Base-by-base conservation (phyloP, 1,140 invertebrate species). In the Leptinotarsa undecemlineata region DNA sequence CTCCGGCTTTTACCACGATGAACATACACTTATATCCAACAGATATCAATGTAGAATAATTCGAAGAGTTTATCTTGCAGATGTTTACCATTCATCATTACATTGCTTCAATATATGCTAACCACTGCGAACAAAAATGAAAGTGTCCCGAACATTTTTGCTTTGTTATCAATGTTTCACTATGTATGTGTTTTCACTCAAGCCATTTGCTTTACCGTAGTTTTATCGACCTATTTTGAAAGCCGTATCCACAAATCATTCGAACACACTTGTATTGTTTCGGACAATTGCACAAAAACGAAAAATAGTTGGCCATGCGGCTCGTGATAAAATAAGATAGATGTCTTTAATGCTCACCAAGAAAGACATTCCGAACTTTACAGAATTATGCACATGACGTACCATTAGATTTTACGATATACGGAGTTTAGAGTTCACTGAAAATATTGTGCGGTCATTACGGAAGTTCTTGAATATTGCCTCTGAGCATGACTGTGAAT, bases 261-360 rank as follows among this genome's bases (percentile, higher is more conserved):
- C 51, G 51, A 57, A 57, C 51, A 57, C 51, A n/a, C 62, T n/a
- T 26, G 23, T 64, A 64, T 64, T 64, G 62, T 64, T 64, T 64
- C 62, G 62, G 62, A 15, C 62, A 64, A 64, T 64, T 64, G 20
- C n/a, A 21, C 62, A 26, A 64, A 64, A 64, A 64, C 15, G 20
- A 20, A 64, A 15, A 20, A 20, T 64, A 14, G 62, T 20, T 64
- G 20, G 62, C 20, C 62, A 21, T 21, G 11, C 20, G 20, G 23
- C 62, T 64, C 23, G 62, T 64, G 62, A 64, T 64, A 64, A 64
- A 64, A 64, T 13, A 26, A 64, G 62, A 64, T 17, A 4, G 20
- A 64, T 64, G 62, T 2, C 14, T 64, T 20, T 26, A 26, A 21
- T 20, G 62, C 62, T 64, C 23, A 64, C 62, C 62, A 64, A 64